These are phyloP conservation scores for Pristionchus mayeri DNA, from an alignment of 2,888 invertebrate species.

Conservation along the genomic window DNA sequence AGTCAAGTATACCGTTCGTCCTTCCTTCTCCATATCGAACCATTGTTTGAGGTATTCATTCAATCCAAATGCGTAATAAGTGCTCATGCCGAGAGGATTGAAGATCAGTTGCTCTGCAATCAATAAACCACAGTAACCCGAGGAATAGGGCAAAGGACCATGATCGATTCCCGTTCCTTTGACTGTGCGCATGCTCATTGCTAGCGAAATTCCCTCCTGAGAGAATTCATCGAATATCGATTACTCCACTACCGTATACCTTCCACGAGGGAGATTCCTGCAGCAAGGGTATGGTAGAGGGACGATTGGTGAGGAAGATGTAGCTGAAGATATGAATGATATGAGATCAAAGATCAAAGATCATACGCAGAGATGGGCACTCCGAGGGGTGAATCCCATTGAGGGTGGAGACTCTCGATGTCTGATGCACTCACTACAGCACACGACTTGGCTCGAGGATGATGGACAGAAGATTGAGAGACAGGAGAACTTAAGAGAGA, in stretches of 20 bases:
- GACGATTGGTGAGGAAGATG: constrained; percentile 44
- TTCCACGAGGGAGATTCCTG: constrained; percentile 34
- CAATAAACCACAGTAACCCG: not conserved
- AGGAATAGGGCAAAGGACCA: not conserved
- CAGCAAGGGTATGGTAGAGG: constrained; percentile 34
- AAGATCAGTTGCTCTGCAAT: constrained; percentile 16
- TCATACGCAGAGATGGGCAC: constrained; percentile 44
- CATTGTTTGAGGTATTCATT: constrained; percentile 25
- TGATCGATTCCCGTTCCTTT: constrained; percentile 44
- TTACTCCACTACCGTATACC: constrained; percentile 1
- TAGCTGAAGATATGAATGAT: not conserved
- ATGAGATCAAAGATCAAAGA: not conserved
- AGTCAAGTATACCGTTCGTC: constrained; percentile 34
- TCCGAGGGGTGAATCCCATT: constrained; percentile 44
- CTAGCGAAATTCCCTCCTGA: constrained; percentile 33
- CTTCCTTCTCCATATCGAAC: constrained; percentile 45
- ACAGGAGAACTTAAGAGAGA: not conserved
- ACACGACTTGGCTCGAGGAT: constrained; percentile 41
- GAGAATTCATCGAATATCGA: not conserved
- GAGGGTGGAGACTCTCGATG: constrained; percentile 37
- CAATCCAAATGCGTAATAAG: constrained; percentile 15
- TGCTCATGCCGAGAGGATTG: constrained; percentile 45
- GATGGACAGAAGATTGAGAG: not conserved
- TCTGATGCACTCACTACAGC: constrained; percentile 32
- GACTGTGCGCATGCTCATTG: constrained; percentile 23